Percentiles rank a stretch among this genome's conserved stretches.
phyloP scores from a whole-genome alignment of 1,140 invertebrate genomes.

The Medauroidea extradentata region DNA sequence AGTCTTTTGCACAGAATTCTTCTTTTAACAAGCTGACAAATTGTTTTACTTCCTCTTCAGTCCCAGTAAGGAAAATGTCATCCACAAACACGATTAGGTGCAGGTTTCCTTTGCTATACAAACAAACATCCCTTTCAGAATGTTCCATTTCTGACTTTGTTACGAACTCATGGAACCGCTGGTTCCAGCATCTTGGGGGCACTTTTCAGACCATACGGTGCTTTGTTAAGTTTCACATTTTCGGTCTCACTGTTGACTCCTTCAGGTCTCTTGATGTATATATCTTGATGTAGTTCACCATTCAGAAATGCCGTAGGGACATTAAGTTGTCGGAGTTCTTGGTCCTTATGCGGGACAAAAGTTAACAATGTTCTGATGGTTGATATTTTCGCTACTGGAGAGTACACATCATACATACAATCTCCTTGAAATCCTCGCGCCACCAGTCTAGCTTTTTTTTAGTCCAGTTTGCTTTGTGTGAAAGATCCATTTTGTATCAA shows the following conservation, averaged over 20 bases:
- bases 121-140: too few species aligned
- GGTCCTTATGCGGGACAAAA: constrained; percentile 19
- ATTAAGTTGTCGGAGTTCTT: constrained; percentile 24
- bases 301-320: constrained; percentile 27
- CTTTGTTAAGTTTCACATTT: too few species aligned
- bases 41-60: too few species aligned
- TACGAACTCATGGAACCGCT: background rate
- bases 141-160: too few species aligned
- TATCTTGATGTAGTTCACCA: constrained; percentile 21
- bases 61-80: too few species aligned
- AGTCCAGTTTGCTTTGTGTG: constrained; percentile 11
- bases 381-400: constrained; percentile 27
- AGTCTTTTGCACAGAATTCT: too few species aligned
- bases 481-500: constrained; percentile 21
- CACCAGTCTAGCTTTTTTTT: constrained; percentile 25
- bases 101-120: too few species aligned
- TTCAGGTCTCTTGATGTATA: constrained; percentile 25
- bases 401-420: constrained; percentile 23
- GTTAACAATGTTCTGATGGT: constrained; percentile 20
- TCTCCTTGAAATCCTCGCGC: constrained; percentile 24
- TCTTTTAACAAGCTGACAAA: too few species aligned
- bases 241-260: constrained; percentile 11
- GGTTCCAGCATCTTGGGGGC: too few species aligned
- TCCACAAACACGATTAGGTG: too few species aligned
- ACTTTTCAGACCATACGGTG: too few species aligned